Conservation (phyloP, 2,113 vertebrate species). For the Neodon shergylaensis region DNA sequence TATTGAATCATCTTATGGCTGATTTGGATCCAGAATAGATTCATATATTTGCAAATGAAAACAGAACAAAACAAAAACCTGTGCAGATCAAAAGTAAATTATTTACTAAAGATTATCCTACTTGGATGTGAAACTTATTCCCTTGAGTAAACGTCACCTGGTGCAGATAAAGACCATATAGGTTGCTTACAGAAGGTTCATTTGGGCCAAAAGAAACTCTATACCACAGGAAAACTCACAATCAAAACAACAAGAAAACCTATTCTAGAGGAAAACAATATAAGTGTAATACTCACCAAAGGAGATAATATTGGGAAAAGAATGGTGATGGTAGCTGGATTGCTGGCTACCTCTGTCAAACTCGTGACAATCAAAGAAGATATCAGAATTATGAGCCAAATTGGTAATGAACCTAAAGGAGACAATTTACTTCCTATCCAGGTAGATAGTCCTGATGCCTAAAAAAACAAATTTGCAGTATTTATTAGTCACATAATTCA, state of each 20-base stretch:
- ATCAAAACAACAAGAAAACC: background rate
- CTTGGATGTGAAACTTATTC: background rate
- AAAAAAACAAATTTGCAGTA: conserved; percentile 50
- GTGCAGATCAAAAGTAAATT: background rate
- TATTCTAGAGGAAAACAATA: background rate
- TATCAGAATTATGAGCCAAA: conserved; percentile 88
- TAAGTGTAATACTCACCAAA: conserved; percentile 87
- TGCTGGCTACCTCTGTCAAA: conserved; percentile 95
- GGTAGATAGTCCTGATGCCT: conserved; percentile 91
- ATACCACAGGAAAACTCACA: background rate
- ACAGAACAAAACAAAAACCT: background rate
- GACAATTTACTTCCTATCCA: conserved; percentile 92
- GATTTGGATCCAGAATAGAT: background rate
- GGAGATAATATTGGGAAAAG: conserved; percentile 94
- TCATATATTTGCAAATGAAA: conserved; percentile 7
- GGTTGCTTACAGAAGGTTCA: background rate
- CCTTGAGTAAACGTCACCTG: background rate
- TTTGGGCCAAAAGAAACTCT: background rate
- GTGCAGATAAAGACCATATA: background rate
- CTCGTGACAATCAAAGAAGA: conserved; percentile 93
- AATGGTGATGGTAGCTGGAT: conserved; percentile 94
- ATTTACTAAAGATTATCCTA: background rate
- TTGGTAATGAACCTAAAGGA: conserved; percentile 91
- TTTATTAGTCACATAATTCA: conserved; percentile 41
- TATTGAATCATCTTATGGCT: background rate